Percentiles rank a stretch among this genome's conserved stretches.
phyloP scores from a whole-genome alignment of 2,797 vertebrate genomes.

The Tragelaphus oryx region DNA sequence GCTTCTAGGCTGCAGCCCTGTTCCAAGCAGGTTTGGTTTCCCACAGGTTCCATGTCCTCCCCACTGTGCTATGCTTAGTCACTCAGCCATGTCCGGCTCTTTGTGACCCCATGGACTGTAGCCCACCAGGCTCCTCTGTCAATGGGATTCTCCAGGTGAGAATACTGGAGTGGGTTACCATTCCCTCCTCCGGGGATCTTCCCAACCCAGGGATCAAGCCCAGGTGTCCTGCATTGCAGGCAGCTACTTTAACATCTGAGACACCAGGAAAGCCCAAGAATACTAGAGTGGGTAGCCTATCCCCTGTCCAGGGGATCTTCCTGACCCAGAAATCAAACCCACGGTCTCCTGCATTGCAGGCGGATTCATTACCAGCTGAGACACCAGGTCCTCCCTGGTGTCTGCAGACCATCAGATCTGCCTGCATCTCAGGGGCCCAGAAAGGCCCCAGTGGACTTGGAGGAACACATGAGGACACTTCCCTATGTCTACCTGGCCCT shows the following conservation, averaged over 20 bases:
- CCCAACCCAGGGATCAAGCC: not conserved
- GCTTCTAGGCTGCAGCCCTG: not conserved
- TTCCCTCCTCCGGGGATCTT: not conserved
- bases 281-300: not conserved
- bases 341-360: not conserved
- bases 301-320: not conserved
- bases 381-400: not conserved
- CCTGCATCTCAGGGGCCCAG: not conserved
- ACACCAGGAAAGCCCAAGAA: not conserved
- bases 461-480: not conserved
- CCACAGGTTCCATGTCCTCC: not conserved
- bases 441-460: not conserved
- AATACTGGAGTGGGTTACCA: not conserved
- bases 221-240: not conserved
- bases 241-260: not conserved
- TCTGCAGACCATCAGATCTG: not conserved
- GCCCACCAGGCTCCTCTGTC: not conserved
- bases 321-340: not conserved
- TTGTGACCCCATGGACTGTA: not conserved
- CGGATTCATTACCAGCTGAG: not conserved
- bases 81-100: rapidly evolving
- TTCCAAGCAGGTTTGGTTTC: not conserved
- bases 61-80: not conserved
- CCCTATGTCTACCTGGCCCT: not conserved
- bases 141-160: not conserved